phyloP scores from a whole-genome alignment of 2,888 invertebrate genomes.

The Drosophila buzzatii region DNA sequence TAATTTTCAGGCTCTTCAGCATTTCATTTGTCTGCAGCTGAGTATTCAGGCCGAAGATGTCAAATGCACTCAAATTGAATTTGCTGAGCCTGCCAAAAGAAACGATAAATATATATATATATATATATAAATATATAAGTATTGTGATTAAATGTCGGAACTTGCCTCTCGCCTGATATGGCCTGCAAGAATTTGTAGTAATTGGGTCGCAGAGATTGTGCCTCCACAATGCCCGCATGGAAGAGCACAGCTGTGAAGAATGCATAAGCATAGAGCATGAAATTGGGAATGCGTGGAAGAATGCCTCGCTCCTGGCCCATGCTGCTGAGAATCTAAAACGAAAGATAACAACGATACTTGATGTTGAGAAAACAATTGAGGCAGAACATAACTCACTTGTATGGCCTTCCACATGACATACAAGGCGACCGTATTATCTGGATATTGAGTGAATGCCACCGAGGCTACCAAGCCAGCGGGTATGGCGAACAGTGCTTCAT shows the following conservation, averaged over 20 bases:
- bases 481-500: conserved; percentile 88
- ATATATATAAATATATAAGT: not conserved
- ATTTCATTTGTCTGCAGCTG: conserved; percentile 86
- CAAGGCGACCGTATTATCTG: conserved; percentile 91
- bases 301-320: conserved; percentile 89
- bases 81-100: conserved; percentile 86
- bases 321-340: conserved; percentile 88
- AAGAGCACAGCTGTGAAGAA: conserved; percentile 92
- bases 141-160: not conserved
- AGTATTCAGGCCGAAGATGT: conserved; percentile 88
- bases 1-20: conserved; percentile 78
- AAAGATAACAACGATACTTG: not conserved
- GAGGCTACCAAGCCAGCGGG: conserved; percentile 91
- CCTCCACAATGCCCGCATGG: conserved; percentile 92
- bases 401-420: conserved; percentile 93
- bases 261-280: conserved; percentile 90
- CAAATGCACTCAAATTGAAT: conserved; percentile 87
- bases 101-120: not conserved
- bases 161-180: conserved; percentile 90
- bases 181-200: conserved; percentile 93
- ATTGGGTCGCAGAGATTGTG: conserved; percentile 91
- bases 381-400: conserved; percentile 87
- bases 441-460: conserved; percentile 90
- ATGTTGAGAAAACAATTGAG: not conserved
- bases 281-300: conserved; percentile 89